Conservation (phyloP, 2,797 vertebrate genomes). For the Poeciliopsis turneri region DNA sequence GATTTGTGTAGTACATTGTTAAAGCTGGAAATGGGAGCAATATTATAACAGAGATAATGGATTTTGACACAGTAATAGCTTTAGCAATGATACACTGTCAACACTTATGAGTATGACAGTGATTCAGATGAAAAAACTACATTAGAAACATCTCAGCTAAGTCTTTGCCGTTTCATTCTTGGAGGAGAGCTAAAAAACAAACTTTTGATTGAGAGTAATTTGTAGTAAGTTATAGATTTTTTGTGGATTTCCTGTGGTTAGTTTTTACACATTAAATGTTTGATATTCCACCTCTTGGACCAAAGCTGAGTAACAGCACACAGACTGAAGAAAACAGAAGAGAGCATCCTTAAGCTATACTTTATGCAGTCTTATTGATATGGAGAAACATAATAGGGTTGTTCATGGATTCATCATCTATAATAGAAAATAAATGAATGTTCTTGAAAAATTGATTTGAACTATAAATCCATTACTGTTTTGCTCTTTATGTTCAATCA, state of each 20-base stretch:
- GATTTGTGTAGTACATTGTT: conserved; percentile 29
- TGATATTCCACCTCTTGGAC: conserved; percentile 46
- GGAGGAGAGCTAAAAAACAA: conserved; percentile 29
- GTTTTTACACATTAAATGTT: conserved; percentile 45
- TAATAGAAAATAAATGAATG: conserved; percentile 48
- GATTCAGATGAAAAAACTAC: conserved; percentile 24
- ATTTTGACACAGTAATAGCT: conserved; percentile 29
- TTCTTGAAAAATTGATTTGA: conserved; percentile 53
- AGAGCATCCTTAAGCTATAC: conserved; percentile 30
- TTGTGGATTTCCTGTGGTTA: conserved; percentile 50
- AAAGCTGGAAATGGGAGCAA: conserved; percentile 2
- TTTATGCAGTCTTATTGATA: conserved; percentile 34
- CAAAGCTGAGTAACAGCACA: conserved; percentile 14
- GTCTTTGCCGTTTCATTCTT: neutral
- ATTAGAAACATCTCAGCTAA: conserved; percentile 17
- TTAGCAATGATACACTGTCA: conserved; percentile 29
- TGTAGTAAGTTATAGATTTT: conserved; percentile 44
- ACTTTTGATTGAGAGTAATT: conserved; percentile 26
- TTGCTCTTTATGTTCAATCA: conserved; percentile 46
- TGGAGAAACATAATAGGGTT: conserved; percentile 34
- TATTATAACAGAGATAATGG: conserved; percentile 27
- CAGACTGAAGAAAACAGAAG: conserved; percentile 23
- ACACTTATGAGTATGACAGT: conserved; percentile 22
- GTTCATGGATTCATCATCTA: conserved; percentile 49
- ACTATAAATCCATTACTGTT: conserved; percentile 46